Evolutionary conservation across 1,140 invertebrate species (phyloP), one percentile per base, ranked within the genome.

Genomic region (Lasioglossum albipes): DNA sequence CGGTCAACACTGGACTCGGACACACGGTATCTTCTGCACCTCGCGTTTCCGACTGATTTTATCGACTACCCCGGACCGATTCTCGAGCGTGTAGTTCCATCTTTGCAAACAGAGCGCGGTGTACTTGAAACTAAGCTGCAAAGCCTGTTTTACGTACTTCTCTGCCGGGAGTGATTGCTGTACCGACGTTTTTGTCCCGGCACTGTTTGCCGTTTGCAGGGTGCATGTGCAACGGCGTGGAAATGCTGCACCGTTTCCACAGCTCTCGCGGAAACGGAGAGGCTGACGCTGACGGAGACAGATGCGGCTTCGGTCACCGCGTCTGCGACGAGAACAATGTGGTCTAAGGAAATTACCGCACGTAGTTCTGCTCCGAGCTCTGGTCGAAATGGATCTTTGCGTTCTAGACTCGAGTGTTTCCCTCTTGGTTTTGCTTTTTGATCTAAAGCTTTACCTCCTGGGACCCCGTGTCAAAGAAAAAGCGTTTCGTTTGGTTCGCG

Each of bases 81-180:
- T 36, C 61, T 71, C 45, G 59, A 42, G 13, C 59, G 27, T 12
- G 41, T 27, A 22, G 68, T 45, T 16, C 36, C 49, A 22, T 79
- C 70, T 79, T 79, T 79, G 54, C 22, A 69, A 73, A 65, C 59
- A 31, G 69, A 42, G 59, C 45, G 52, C n/a, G 59, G 59, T 52
- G 59, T 42, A 52, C 69, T 73, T 7, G 69, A 73, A 79, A 72
- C 59, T 64, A 79, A 79, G 76, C 76, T 42, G 16, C 41, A 4
- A 0, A 61, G 54, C 59, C 68, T 36, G 67, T 78, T 84, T 84
- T 62, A 27, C 82, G 79, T 62, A 52, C 62, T 74, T 80, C 59
- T 42, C 82, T 68, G 61, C 20, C 69, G 74, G 54, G 64, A 31
- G 72, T 81, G 84, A 85, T 85, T 82, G 84, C 79, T 74, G 64